A percentile compares a stretch with the other conserved stretches of the same genome.
Evolutionary conservation across 2,888 invertebrate species (phyloP).

Genomic region (Campoletis raptor): DNA sequence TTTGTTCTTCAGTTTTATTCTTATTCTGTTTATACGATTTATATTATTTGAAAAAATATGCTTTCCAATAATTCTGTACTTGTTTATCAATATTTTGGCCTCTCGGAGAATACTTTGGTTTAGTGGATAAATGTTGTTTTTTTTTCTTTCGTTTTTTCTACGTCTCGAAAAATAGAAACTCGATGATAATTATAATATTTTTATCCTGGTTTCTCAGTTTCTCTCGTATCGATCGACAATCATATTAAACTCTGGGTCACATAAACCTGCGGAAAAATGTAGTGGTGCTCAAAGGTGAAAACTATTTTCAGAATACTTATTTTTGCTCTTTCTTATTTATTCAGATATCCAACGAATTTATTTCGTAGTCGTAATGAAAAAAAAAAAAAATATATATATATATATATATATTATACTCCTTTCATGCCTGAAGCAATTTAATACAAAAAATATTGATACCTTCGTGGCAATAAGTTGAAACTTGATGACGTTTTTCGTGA

Average conservation of each 20-base stretch:
- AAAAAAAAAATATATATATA: no score
- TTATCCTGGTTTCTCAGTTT: neutral
- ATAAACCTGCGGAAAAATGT: neutral
- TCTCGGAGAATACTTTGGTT: neutral
- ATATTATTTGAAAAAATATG: neutral
- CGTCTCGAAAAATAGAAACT: neutral
- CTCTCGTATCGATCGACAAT: neutral
- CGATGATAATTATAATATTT: neutral
- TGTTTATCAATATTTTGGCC: neutral
- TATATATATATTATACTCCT: no score
- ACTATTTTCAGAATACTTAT: neutral
- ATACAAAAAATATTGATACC: neutral
- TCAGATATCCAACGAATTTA: neutral
- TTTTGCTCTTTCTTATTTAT: neutral
- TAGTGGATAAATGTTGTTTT: neutral
- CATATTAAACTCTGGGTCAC: neutral
- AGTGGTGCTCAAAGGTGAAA: neutral
- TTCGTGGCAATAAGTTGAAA: neutral
- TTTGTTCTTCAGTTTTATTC: neutral
- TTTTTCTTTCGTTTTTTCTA: neutral
- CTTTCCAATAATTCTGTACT: neutral
- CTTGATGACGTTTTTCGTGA: conserved; percentile 29
- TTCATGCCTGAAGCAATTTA: neutral
- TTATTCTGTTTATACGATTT: neutral
- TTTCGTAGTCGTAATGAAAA: neutral